A percentile compares a stretch with the other conserved stretches of the same genome.
phyloP scores from a whole-genome alignment of 2,888 invertebrate species.

The Callyntrura sp. region DNA sequence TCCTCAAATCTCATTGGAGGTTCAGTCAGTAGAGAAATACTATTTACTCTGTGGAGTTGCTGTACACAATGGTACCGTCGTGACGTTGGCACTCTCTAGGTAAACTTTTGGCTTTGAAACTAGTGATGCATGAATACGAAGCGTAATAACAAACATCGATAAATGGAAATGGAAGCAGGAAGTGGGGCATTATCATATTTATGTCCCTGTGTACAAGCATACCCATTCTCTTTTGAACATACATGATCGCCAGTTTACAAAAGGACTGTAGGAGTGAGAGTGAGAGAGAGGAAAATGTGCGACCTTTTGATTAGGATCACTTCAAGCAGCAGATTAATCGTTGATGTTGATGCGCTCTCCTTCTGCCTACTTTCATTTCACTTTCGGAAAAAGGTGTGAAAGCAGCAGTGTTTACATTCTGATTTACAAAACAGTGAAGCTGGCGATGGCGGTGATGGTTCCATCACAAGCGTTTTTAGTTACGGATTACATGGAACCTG shows the following conservation, averaged over 20 bases:
- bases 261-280: no score
- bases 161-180: constrained; percentile 25
- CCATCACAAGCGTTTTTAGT: no score
- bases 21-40: constrained; percentile 19
- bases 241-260: neutral
- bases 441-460: no score
- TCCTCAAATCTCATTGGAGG: neutral
- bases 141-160: constrained; percentile 7
- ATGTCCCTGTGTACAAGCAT: no score
- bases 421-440: neutral
- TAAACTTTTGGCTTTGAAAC: constrained; percentile 35
- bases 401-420: neutral
- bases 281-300: neutral
- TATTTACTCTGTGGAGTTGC: neutral
- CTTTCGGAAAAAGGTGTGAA: constrained; percentile 41
- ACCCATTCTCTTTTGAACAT: no score
- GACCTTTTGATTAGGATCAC: constrained; percentile 33
- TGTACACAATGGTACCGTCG: neutral
- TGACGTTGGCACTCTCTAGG: neutral
- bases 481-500: no score
- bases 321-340: constrained; percentile 38
- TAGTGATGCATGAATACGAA: neutral
- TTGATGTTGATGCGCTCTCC: neutral
- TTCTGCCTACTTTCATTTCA: no score
- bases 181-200: constrained; percentile 12